A percentile compares a stretch with the other conserved stretches of the same genome.
These are phyloP conservation scores for Tenthredo distinguenda DNA, from an alignment of 2,888 invertebrate species.

Conservation along the genomic window DNA sequence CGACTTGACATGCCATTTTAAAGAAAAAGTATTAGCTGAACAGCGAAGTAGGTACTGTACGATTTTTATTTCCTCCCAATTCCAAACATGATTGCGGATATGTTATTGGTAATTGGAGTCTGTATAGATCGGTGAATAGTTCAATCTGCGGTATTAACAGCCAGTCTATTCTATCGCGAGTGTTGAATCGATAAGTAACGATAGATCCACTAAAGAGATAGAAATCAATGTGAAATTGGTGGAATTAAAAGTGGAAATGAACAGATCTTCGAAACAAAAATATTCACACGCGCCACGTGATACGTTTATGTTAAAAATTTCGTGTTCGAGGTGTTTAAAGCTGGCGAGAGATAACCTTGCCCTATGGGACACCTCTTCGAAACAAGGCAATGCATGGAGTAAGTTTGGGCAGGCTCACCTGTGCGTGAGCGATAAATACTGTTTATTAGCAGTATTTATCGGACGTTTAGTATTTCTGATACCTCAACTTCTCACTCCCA, in stretches of 20 bases:
- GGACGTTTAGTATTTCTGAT: slow-evolving; percentile 45
- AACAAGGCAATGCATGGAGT: background rate
- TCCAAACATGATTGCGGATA: background rate
- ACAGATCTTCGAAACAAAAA: background rate
- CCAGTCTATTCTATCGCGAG: background rate
- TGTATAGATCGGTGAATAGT: background rate
- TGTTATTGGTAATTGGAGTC: background rate
- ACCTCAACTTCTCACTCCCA: slow-evolving; percentile 48
- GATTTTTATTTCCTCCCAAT: background rate
- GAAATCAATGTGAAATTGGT: background rate
- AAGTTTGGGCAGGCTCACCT: slow-evolving; percentile 33
- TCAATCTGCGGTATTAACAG: background rate
- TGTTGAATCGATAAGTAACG: background rate
- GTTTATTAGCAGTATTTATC: slow-evolving; percentile 48
- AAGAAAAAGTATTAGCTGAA: background rate
- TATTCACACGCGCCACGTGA: slow-evolving; percentile 26
- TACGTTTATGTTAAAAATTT: slow-evolving; percentile 18
- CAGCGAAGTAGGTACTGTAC: background rate
- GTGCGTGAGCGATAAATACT: slow-evolving; percentile 39
- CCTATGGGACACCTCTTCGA: slow-evolving; percentile 31
- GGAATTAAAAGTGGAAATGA: background rate
- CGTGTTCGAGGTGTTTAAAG: slow-evolving; percentile 16
- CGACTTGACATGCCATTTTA: background rate
- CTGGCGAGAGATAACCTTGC: slow-evolving; percentile 7
- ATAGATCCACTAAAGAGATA: background rate